Percentiles rank a stretch among this genome's conserved stretches.
Evolutionary conservation across 2,797 vertebrate species (phyloP).

Genomic region (Sorex maritimensis): DNA sequence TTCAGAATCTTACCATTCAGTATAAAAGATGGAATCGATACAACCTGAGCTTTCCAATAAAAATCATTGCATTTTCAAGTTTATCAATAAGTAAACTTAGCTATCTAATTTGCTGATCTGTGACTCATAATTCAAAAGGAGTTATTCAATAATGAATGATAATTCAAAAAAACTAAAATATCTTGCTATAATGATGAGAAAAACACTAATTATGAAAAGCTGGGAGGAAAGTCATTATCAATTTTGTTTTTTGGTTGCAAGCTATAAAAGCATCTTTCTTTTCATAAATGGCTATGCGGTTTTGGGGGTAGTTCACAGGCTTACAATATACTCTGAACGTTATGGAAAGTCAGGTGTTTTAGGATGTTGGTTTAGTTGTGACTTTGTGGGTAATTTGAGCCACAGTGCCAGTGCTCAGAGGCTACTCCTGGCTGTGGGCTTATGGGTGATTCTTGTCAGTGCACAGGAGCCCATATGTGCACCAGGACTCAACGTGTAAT

Average conservation of each 20-base stretch:
- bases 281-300: neutral
- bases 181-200: neutral
- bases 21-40: neutral
- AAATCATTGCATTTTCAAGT: neutral
- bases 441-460: too few species aligned
- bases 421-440: too few species aligned
- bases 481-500: too few species aligned
- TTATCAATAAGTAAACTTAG: neutral
- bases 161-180: neutral
- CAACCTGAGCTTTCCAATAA: neutral
- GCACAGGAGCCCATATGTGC: too few species aligned
- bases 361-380: too few species aligned
- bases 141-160: neutral
- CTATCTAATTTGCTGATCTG: neutral
- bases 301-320: accelerated
- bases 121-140: neutral
- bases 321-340: neutral
- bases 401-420: too few species aligned
- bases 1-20: neutral
- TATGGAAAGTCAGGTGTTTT: neutral
- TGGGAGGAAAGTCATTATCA: neutral
- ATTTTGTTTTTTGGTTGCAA: neutral
- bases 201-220: neutral
- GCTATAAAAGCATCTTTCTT: neutral
- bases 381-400: too few species aligned